Evolutionary conservation across 2,113 vertebrate genomes (phyloP).

Genomic region (Hyperopisus bebe): DNA sequence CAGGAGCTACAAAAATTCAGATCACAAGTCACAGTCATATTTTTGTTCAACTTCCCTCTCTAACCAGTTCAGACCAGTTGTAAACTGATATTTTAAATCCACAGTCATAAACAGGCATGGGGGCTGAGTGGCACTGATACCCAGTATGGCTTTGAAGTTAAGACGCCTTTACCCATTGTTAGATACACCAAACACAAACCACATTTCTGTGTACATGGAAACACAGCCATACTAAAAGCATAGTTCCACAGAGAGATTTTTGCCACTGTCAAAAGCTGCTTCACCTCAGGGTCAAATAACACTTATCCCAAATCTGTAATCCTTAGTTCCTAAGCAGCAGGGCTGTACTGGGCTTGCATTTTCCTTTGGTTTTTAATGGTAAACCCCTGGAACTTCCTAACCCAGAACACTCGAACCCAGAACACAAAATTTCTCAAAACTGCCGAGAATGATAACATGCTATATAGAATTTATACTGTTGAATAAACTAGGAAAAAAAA

Average conservation of each 20-base stretch:
- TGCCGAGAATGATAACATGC: background rate
- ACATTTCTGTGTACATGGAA: background rate
- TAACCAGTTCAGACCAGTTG: background rate
- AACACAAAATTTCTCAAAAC: background rate
- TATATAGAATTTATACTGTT: background rate
- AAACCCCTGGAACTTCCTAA: conserved; percentile 4
- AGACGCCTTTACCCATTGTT: background rate
- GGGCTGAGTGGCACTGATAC: background rate
- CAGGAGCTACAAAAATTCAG: background rate
- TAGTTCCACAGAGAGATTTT: background rate
- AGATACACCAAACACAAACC: background rate
- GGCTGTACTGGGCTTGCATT: background rate
- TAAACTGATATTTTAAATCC: background rate
- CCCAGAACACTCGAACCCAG: background rate
- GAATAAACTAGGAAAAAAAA: background rate
- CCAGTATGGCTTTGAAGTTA: background rate
- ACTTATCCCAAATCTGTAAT: background rate
- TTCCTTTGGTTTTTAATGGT: background rate
- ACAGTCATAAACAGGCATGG: background rate
- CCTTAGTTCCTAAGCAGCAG: background rate
- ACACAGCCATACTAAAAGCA: background rate
- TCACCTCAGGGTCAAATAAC: background rate
- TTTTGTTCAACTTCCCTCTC: conserved; percentile 45
- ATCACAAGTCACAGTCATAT: background rate
- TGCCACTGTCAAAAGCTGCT: background rate